These are phyloP conservation scores for Troglohyphantes excavatus DNA, from an alignment of 2,888 invertebrate genomes.

Conservation along the genomic window DNA sequence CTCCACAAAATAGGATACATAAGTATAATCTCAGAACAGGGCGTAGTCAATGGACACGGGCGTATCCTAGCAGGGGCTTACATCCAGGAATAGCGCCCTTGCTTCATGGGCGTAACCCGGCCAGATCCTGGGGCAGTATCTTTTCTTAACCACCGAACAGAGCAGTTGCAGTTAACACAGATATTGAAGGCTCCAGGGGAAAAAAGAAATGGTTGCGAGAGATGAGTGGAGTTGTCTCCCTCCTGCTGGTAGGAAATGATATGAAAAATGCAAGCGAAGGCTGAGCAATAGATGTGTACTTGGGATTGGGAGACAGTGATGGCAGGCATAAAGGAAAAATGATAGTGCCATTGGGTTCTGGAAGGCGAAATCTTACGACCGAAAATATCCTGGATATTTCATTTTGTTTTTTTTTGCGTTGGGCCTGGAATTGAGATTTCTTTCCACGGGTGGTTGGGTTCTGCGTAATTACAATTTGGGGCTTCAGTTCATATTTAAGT, in stretches of 20 bases:
- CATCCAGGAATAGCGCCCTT: slow-evolving; percentile 33
- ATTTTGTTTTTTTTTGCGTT: neutral
- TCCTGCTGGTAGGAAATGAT: slow-evolving; percentile 37
- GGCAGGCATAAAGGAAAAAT: slow-evolving; percentile 28
- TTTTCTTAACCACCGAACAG: neutral
- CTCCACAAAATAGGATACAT: neutral
- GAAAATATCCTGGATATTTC: slow-evolving; percentile 33
- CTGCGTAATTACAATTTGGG: too few species aligned
- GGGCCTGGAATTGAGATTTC: neutral
- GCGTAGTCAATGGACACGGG: slow-evolving; percentile 44
- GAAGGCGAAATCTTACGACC: neutral
- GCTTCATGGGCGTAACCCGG: slow-evolving; percentile 22
- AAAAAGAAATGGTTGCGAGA: neutral
- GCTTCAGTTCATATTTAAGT: too few species aligned
- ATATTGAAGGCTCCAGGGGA: neutral
- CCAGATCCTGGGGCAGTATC: neutral
- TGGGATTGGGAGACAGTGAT: slow-evolving; percentile 36
- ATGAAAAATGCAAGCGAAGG: slow-evolving; percentile 26
- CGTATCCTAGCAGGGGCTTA: slow-evolving; percentile 19
- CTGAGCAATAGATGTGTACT: neutral
- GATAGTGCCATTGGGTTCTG: slow-evolving; percentile 31
- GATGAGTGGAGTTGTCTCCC: slow-evolving; percentile 25
- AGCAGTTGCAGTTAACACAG: neutral
- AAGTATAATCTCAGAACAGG: slow-evolving; percentile 49
- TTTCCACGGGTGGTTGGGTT: too few species aligned